These are phyloP conservation scores for Andrena hattorfiana DNA, from an alignment of 2,888 invertebrate genomes.

Conservation along the genomic window DNA sequence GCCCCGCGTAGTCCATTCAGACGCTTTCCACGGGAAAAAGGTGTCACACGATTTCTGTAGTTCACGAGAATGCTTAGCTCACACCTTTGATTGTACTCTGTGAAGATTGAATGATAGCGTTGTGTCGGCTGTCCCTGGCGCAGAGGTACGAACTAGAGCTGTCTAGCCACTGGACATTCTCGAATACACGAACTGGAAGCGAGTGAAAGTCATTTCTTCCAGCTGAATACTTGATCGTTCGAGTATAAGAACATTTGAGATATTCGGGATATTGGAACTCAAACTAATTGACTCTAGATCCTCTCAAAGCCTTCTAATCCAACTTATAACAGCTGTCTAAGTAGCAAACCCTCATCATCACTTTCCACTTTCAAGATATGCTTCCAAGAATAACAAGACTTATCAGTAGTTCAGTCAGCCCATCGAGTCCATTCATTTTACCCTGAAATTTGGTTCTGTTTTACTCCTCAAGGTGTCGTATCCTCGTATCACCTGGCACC, in stretches of 20 bases:
- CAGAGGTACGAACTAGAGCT: too few species aligned
- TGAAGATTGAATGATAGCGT: neutral
- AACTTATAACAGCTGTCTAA: too few species aligned
- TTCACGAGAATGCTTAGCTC: neutral
- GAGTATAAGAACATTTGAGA: neutral
- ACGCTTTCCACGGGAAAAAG: neutral
- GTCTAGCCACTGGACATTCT: too few species aligned
- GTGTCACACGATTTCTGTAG: constrained; percentile 1
- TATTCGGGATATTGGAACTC: too few species aligned
- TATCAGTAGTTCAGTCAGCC: neutral
- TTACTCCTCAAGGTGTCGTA: constrained; percentile 7
- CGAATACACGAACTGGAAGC: neutral
- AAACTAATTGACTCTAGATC: too few species aligned
- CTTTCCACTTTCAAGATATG: too few species aligned
- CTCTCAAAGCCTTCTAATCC: too few species aligned
- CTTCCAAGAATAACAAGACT: too few species aligned
- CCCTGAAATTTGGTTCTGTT: neutral
- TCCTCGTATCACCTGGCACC: neutral
- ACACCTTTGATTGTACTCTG: neutral
- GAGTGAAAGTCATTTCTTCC: constrained; percentile 14
- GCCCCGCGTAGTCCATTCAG: neutral
- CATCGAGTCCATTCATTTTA: neutral
- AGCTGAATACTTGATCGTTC: neutral
- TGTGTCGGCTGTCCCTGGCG: too few species aligned
- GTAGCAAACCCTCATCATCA: too few species aligned